Evolutionary conservation across 2,797 vertebrate species (phyloP), one percentile per base, ranked within the genome.

Genomic region (Prionace glauca): DNA sequence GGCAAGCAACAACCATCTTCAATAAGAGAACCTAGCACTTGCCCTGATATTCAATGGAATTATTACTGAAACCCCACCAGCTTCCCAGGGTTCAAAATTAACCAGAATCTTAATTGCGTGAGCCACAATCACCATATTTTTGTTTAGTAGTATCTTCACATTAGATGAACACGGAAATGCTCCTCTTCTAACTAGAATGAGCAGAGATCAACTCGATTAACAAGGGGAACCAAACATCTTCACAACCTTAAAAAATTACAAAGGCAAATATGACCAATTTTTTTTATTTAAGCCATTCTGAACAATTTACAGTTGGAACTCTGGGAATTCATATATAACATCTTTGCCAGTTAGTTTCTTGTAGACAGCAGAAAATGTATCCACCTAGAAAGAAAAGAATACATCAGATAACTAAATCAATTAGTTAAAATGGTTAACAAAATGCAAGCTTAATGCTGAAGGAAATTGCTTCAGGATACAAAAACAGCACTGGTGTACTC

Each of bases 321-420:
- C 99, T 95, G 99, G 99, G 98, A 99, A 99, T 97, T 99, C 99
- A 97, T 99, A 99, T 96, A 99, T 98, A 81, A 99, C 99, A 95
- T 99, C 99, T 98, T 99, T 99, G 98, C 99, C 99, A 95, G 99
- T 99, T 97, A 99, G 99, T 97, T 99, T 99, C 98, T 99, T 99
- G 97, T 99, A 99, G 96, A 99, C 99, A 96, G 99, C 99, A 96
- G 99, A 98, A 97, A 99, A 99, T 74, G 99, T 99, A 97, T 99
- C 99, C 95, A 99, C 98, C 99, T 99, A 96, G 62, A n/a, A 36
- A 24, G n/a, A 72, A 97, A 96, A 94, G 96, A 60, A 77, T 0
- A 96, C 95, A 0, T 50, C 1, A 86, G 56, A 41, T 29, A 96
- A 10, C 65, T n/a, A 72, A 45, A n/a, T 1, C 12, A 20, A 88